phyloP scores from a whole-genome alignment of 2,113 vertebrate species.

The Heterochromis multidens region DNA sequence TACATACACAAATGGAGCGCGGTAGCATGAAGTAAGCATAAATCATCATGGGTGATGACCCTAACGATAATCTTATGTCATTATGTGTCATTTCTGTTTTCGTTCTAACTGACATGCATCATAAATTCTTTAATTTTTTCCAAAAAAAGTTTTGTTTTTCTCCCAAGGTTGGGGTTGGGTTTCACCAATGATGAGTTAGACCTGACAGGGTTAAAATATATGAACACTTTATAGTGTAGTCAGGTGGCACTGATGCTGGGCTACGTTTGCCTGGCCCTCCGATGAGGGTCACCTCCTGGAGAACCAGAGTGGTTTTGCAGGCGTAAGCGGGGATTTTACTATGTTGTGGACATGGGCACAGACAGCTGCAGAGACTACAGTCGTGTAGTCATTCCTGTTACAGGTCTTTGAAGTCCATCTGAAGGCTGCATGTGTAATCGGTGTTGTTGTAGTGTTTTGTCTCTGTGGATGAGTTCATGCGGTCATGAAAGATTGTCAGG shows the following conservation, averaged over 20 bases:
- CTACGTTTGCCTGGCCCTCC: not conserved
- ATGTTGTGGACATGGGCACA: not conserved
- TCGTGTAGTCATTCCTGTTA: not conserved
- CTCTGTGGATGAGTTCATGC: not conserved
- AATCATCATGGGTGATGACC: not conserved
- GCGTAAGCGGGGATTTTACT: not conserved
- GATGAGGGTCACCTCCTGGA: not conserved
- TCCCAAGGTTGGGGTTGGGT: not conserved
- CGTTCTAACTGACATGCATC: not conserved
- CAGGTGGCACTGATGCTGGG: too few relatives aligned
- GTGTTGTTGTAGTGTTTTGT: not conserved
- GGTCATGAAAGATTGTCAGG: not conserved
- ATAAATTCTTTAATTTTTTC: not conserved
- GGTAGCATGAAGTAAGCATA: not conserved
- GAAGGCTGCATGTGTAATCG: not conserved
- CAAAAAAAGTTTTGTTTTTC: not conserved
- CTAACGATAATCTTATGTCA: not conserved
- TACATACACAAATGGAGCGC: not conserved
- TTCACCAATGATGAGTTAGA: not conserved
- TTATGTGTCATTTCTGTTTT: not conserved
- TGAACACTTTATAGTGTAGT: not conserved
- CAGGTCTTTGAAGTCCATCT: too few relatives aligned
- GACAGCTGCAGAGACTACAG: not conserved
- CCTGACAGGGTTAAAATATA: too few relatives aligned
- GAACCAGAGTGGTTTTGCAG: not conserved